phyloP scores from a whole-genome alignment of 2,113 vertebrate species.

The Thunnus maccoyii region DNA sequence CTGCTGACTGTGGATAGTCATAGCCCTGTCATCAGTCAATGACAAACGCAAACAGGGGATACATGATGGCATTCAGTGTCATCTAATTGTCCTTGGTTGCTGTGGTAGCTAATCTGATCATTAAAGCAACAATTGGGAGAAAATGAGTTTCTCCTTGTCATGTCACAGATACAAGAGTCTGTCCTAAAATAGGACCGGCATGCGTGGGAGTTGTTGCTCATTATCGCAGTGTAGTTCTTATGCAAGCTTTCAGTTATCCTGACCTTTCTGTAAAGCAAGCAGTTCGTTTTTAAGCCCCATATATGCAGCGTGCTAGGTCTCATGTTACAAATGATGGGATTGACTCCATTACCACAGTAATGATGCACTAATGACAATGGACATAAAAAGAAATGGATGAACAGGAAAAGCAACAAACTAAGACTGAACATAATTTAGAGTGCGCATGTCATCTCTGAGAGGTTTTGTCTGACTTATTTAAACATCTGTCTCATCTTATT shows the following conservation, averaged over 20 bases:
- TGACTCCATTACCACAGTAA: conserved; percentile 30
- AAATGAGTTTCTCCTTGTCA: conserved; percentile 63
- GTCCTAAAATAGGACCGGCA: conserved; percentile 43
- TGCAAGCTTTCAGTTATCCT: conserved; percentile 45
- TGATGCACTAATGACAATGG: conserved; percentile 43
- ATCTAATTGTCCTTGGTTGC: conserved; percentile 73
- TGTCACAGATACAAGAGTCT: conserved; percentile 3
- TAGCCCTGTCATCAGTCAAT: conserved; percentile 62
- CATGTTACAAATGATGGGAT: conserved; percentile 49
- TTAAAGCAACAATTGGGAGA: conserved; percentile 65
- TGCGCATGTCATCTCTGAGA: conserved; percentile 11
- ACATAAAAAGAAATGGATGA: conserved; percentile 17
- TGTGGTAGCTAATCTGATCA: conserved; percentile 72
- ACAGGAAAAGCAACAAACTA: conserved; percentile 25
- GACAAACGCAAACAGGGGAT: conserved; percentile 58
- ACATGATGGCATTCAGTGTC: conserved; percentile 63
- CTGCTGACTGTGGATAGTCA: conserved; percentile 49
- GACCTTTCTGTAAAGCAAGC: conserved; percentile 49
- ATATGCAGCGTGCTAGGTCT: conserved; percentile 36
- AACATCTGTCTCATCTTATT: conserved; percentile 42
- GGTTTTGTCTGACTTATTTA: conserved; percentile 30
- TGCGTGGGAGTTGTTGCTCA: conserved; percentile 35
- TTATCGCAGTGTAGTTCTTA: conserved; percentile 50
- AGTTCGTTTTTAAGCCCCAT: conserved; percentile 22
- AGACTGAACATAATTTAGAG: not conserved